phyloP scores from a whole-genome alignment of 2,888 invertebrate genomes.

The Rotaria macrura region DNA sequence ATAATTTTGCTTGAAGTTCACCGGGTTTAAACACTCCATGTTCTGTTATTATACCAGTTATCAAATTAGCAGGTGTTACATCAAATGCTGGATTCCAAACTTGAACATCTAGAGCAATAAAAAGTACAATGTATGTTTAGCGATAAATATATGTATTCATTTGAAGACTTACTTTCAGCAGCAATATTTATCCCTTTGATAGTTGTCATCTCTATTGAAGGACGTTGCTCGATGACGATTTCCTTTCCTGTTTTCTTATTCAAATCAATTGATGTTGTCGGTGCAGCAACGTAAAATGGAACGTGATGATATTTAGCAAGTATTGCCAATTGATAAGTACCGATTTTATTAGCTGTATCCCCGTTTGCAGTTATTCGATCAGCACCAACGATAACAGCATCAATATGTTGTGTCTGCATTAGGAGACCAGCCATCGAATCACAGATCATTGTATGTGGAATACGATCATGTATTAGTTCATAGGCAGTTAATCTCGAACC shows the following conservation, averaged over 20 bases:
- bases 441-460: slow-evolving; percentile 80
- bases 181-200: slow-evolving; percentile 76
- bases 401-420: slow-evolving; percentile 70
- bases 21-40: slow-evolving; percentile 63
- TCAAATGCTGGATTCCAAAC: slow-evolving; percentile 99
- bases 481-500: slow-evolving; percentile 77
- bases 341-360: slow-evolving; percentile 97
- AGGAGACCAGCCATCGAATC: slow-evolving; percentile 88
- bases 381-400: slow-evolving; percentile 90
- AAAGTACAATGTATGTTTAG: slow-evolving; percentile 29
- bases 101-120: slow-evolving; percentile 61
- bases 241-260: slow-evolving; percentile 66
- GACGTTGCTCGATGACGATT: slow-evolving; percentile 85
- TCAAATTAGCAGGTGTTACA: slow-evolving; percentile 80
- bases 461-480: slow-evolving; percentile 68
- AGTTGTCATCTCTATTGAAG: slow-evolving; percentile 78
- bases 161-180: slow-evolving; percentile 62
- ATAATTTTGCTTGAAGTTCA: slow-evolving; percentile 26
- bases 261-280: slow-evolving; percentile 75
- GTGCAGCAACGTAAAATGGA: slow-evolving; percentile 89
- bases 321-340: slow-evolving; percentile 67
- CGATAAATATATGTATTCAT: no score
- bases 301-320: slow-evolving; percentile 77
- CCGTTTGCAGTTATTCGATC: slow-evolving; percentile 91
- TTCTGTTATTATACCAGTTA: slow-evolving; percentile 84